phyloP scores from a whole-genome alignment of 2,888 invertebrate species.

The Emesis castigata region DNA sequence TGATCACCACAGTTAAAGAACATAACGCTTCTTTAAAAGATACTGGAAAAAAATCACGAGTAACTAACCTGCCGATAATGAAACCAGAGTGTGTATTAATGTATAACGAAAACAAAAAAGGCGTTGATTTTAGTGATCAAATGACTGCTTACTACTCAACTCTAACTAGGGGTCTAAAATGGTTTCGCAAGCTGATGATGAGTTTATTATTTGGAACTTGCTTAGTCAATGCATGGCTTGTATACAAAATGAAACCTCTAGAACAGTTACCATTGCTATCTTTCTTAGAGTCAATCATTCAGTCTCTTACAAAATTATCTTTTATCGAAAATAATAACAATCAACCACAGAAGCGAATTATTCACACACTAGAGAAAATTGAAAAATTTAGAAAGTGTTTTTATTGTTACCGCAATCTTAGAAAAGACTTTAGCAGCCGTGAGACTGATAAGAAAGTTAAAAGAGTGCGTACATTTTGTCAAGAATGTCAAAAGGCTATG shows the following conservation, averaged over 20 bases:
- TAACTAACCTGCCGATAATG: background rate
- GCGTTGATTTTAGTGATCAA: conserved; percentile 64
- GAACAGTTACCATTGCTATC: no score
- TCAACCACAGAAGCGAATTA: no score
- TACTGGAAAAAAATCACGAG: background rate
- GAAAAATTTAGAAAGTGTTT: no score
- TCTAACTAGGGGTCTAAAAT: conserved; percentile 63
- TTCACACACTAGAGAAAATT: no score
- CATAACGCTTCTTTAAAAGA: background rate
- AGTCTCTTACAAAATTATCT: no score
- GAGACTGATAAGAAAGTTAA: conserved; percentile 16
- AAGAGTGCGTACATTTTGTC: background rate
- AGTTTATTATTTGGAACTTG: conserved; percentile 65
- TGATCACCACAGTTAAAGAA: background rate
- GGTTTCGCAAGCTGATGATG: conserved; percentile 66
- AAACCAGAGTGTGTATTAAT: conserved; percentile 45
- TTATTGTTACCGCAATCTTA: no score
- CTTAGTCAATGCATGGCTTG: conserved; percentile 48
- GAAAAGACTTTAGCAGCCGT: background rate
- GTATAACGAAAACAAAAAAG: conserved; percentile 68
- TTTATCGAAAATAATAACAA: no score
- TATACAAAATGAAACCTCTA: no score
- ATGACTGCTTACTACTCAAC: conserved; percentile 66
- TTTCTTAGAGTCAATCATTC: no score
- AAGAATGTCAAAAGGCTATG: background rate